Evolutionary conservation across 2,888 invertebrate species (phyloP).

Genomic region (Lithodes maja): DNA sequence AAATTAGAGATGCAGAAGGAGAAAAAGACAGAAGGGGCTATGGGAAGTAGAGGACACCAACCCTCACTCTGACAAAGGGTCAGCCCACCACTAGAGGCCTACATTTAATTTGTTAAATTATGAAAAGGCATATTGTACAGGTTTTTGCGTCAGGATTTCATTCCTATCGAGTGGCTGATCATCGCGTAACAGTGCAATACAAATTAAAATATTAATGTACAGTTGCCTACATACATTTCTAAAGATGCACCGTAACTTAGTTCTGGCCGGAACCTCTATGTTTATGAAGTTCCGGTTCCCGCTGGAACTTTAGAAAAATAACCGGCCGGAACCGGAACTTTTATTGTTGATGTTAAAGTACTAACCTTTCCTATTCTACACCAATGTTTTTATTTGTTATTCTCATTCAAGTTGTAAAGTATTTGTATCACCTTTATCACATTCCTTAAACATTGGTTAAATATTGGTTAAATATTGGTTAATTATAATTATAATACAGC

Average conservation of each 20-base stretch:
- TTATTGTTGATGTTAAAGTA: neutral
- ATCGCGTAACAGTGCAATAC: no score
- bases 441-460: neutral
- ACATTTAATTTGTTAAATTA: no score
- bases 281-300: neutral
- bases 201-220: no score
- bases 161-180: no score
- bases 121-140: no score
- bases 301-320: neutral
- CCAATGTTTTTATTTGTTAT: neutral
- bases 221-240: no score
- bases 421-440: neutral
- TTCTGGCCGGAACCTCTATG: slow-evolving; percentile 13
- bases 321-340: slow-evolving; percentile 18
- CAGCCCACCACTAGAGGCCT: no score
- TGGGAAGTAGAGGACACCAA: no score
- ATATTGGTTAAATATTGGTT: neutral
- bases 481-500: neutral
- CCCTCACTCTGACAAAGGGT: no score
- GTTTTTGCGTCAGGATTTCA: no score
- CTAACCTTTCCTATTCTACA: neutral
- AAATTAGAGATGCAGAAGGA: no score
- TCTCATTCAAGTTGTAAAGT: neutral
- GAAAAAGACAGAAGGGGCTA: no score
- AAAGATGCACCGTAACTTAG: slow-evolving; percentile 3